Evolutionary conservation across 2,113 vertebrate genomes (phyloP).

Genomic region (Fregetta grallaria): DNA sequence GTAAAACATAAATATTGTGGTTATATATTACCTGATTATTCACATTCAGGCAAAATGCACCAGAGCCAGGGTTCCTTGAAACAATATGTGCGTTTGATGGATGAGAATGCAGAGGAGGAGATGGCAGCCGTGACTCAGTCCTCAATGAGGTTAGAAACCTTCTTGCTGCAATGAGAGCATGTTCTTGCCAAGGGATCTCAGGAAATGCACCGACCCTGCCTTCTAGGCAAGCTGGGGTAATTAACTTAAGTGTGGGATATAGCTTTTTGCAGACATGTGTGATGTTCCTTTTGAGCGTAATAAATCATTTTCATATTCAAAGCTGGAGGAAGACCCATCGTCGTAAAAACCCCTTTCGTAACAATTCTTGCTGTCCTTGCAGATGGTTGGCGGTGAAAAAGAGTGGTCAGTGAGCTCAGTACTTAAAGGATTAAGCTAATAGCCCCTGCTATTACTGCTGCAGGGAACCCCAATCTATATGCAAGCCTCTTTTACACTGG

Average conservation of each 20-base stretch:
- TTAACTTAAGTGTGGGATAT: conserved; percentile 39
- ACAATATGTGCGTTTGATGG: background rate
- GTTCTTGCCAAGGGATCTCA: background rate
- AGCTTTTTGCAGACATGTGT: conserved; percentile 3
- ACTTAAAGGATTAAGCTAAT: background rate
- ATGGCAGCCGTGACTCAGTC: background rate
- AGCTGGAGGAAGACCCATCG: background rate
- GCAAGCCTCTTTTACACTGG: background rate
- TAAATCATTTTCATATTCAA: conserved; percentile 28
- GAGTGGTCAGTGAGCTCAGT: background rate
- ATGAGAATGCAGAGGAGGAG: conserved; percentile 29
- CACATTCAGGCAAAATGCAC: background rate
- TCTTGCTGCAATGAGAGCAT: background rate
- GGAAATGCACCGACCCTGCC: conserved; percentile 14
- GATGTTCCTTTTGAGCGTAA: background rate
- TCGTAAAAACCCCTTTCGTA: background rate
- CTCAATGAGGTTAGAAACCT: conserved; percentile 27
- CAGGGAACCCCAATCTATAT: background rate
- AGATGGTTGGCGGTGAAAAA: background rate
- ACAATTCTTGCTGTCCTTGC: background rate
- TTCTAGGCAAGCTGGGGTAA: conserved; percentile 35
- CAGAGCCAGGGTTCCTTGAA: conserved; percentile 16
- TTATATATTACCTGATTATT: background rate
- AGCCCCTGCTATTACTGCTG: background rate
- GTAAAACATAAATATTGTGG: background rate